These are phyloP conservation scores for Amblyopsis hoosieri DNA, from an alignment of 2,797 vertebrate species.

Conservation along the genomic window DNA sequence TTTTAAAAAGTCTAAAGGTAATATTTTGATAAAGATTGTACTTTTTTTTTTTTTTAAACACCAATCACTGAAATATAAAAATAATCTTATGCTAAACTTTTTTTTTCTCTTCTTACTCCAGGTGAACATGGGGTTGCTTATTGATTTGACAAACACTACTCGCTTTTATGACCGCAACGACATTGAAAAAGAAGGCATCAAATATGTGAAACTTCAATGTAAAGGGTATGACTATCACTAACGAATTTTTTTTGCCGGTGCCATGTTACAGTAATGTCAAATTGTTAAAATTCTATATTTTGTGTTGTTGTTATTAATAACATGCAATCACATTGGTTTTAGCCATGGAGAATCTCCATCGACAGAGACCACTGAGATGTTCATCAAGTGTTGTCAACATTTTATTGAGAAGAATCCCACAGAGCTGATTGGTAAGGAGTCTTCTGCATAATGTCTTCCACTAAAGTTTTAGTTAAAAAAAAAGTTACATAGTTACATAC, in stretches of 20 bases:
- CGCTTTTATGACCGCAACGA: conserved; percentile 94
- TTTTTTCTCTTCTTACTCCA: conserved; percentile 47
- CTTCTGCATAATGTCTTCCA: neutral
- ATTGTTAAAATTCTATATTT: neutral
- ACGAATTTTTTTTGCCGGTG: neutral
- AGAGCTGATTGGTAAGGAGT: conserved; percentile 88
- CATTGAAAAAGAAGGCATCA: conserved; percentile 94
- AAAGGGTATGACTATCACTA: conserved; percentile 85
- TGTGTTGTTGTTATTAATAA: neutral
- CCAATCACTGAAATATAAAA: no score
- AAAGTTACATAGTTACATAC: no score
- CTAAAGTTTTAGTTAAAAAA: no score
- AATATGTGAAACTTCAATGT: conserved; percentile 93
- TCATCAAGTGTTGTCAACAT: conserved; percentile 89
- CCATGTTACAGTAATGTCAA: neutral
- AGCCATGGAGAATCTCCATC: conserved; percentile 95
- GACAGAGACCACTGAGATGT: conserved; percentile 85
- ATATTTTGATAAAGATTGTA: conserved; percentile 7
- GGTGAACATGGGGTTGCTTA: conserved; percentile 96
- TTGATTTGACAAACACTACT: conserved; percentile 96
- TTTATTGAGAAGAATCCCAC: conserved; percentile 92
- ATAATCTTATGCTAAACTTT: neutral
- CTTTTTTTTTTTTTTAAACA: no score
- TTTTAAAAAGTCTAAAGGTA: conserved; percentile 96
- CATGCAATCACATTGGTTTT: conserved; percentile 24